phyloP scores from a whole-genome alignment of 2,797 vertebrate genomes.

The Poeciliopsis turneri region DNA sequence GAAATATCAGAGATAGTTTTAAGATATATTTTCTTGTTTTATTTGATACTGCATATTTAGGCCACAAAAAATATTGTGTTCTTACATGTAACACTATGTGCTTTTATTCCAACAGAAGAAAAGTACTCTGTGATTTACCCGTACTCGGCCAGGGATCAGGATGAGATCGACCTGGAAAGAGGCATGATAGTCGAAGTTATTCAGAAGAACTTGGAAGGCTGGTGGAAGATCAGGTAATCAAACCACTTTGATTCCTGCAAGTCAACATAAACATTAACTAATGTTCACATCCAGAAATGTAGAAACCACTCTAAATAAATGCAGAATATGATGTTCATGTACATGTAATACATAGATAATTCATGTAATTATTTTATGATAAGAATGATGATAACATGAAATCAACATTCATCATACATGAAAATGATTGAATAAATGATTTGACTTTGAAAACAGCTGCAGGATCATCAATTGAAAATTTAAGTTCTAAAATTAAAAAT shows the following conservation, averaged over 20 bases:
- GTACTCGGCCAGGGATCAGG: conserved; percentile 91
- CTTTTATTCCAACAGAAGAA: conserved; percentile 84
- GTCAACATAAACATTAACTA: background rate
- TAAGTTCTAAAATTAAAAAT: background rate
- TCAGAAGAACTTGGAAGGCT: conserved; percentile 98
- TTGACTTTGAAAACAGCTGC: background rate
- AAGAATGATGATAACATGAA: background rate
- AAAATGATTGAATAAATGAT: background rate
- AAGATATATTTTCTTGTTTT: conserved; percentile 10
- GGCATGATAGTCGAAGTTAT: conserved; percentile 93
- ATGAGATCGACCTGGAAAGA: conserved; percentile 95
- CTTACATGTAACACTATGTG: background rate
- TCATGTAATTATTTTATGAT: background rate
- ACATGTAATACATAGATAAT: background rate
- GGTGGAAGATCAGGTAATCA: conserved; percentile 98
- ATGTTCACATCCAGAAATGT: background rate
- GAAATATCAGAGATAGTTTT: background rate
- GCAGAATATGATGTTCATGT: background rate
- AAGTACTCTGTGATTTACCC: conserved; percentile 95
- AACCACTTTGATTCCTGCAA: background rate
- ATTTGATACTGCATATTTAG: background rate
- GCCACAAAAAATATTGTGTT: background rate
- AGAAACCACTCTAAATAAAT: background rate
- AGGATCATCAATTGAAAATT: background rate
- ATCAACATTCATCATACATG: no score